Conservation (phyloP, 2,888 invertebrate species). For the Noctua comes region DNA sequence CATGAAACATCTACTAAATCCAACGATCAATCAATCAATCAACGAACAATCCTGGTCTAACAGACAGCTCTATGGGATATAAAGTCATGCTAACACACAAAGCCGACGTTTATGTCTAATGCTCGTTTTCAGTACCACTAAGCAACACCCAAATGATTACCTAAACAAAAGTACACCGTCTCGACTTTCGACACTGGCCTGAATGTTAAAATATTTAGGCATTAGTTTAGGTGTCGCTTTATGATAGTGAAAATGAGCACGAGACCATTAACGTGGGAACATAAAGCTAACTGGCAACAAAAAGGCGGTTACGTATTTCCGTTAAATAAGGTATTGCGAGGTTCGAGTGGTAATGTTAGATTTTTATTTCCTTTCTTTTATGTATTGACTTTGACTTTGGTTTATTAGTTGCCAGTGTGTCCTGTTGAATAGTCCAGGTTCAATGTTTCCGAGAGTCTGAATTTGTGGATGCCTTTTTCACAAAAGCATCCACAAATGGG, state of each 20-base stretch:
- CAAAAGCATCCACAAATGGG: too few relatives aligned
- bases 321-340: slow-evolving; percentile 19
- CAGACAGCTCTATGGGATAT: slow-evolving; percentile 5
- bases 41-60: not conserved
- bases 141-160: not conserved
- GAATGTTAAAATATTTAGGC: not conserved
- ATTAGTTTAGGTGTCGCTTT: not conserved
- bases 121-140: not conserved
- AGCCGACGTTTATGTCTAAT: slow-evolving; percentile 45
- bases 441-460: not conserved
- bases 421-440: not conserved
- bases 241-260: not conserved
- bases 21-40: too few relatives aligned
- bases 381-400: slow-evolving; percentile 14
- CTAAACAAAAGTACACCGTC: not conserved
- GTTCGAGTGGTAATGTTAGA: slow-evolving; percentile 18
- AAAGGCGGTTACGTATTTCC: slow-evolving; percentile 19
- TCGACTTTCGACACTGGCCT: not conserved
- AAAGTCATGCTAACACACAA: slow-evolving; percentile 32
- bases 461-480: not conserved
- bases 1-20: not conserved
- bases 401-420: not conserved
- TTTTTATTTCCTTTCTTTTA: slow-evolving; percentile 8
- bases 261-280: slow-evolving; percentile 62
- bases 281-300: slow-evolving; percentile 59